These are phyloP conservation scores for Drosophila pullipes DNA, from an alignment of 2,888 invertebrate species.

Conservation along the genomic window DNA sequence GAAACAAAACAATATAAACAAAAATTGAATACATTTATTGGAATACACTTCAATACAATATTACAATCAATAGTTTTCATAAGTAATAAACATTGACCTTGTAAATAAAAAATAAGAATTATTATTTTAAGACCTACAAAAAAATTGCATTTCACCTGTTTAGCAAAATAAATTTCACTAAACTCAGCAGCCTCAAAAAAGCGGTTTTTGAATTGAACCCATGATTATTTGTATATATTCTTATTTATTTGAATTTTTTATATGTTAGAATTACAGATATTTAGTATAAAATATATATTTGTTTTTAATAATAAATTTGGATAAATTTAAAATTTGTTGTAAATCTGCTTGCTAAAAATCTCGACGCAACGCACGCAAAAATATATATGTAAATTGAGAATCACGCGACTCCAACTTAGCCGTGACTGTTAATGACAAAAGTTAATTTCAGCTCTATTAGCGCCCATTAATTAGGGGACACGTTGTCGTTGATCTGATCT, in stretches of 20 bases:
- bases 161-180: neutral
- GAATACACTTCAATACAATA: neutral
- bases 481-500: constrained; percentile 10
- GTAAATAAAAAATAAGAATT: neutral
- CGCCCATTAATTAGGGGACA: constrained; percentile 65
- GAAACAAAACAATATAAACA: too few species aligned
- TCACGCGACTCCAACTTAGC: constrained; percentile 25
- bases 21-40: neutral
- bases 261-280: neutral
- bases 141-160: neutral
- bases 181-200: neutral
- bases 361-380: neutral
- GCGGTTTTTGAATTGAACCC: neutral
- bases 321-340: neutral
- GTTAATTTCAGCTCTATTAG: constrained; percentile 65
- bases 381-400: constrained; percentile 5
- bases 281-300: neutral
- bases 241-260: neutral
- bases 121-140: neutral
- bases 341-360: neutral
- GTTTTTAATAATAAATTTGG: neutral
- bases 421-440: constrained; percentile 41
- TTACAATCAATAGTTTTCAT: neutral
- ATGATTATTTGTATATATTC: neutral
- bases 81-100: neutral